Conservation (phyloP, 1,140 invertebrate species). For the Microplitis demolitor region DNA sequence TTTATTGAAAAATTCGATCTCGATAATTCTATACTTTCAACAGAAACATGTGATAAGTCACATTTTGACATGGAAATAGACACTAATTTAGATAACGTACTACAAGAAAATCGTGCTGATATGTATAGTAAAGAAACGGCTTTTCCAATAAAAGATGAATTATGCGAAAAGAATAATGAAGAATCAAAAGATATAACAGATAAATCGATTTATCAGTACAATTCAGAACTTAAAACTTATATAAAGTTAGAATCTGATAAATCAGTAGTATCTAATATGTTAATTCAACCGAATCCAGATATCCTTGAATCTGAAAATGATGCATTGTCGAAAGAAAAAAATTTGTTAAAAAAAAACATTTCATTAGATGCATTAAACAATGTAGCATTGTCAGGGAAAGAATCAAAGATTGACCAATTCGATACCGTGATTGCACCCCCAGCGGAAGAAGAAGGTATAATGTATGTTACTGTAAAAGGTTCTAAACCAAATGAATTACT, state of each 20-base stretch:
- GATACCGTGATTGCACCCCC: slow-evolving; percentile 32
- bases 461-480: slow-evolving; percentile 60
- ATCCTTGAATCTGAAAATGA: slow-evolving; percentile 22
- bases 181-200: not conserved
- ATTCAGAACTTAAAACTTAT: slow-evolving; percentile 38
- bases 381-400: not conserved
- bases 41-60: slow-evolving; percentile 35
- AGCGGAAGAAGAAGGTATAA: slow-evolving; percentile 51
- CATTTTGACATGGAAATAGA: slow-evolving; percentile 33
- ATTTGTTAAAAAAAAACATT: slow-evolving; percentile 45
- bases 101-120: not conserved
- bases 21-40: slow-evolving; percentile 46
- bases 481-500: slow-evolving; percentile 56
- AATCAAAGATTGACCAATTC: slow-evolving; percentile 46
- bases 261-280: slow-evolving; percentile 12
- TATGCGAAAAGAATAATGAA: not conserved
- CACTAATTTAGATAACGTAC: slow-evolving; percentile 20
- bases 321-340: slow-evolving; percentile 36
- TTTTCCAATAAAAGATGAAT: not conserved
- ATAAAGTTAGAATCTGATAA: slow-evolving; percentile 33
- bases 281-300: not conserved
- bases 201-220: slow-evolving; percentile 40
- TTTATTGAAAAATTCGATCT: slow-evolving; percentile 58
- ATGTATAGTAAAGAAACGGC: not conserved
- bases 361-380: not conserved